Base-by-base conservation (phyloP, 2,888 invertebrate species). In the Clanis bilineata region DNA sequence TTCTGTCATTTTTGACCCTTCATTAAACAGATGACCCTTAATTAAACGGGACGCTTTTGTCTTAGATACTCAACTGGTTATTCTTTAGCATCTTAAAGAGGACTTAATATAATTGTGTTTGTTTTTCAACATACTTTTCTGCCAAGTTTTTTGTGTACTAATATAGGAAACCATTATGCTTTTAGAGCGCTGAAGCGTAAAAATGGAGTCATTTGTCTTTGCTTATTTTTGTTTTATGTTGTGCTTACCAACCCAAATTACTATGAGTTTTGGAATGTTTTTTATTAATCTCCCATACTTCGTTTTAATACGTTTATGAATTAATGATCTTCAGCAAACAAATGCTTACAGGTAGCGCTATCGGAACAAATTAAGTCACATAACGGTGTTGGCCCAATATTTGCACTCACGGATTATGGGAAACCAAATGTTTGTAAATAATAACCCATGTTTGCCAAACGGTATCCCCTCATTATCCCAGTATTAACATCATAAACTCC, bases 401-500 rank as follows among this genome's bases (percentile, higher is more conserved):
- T 45, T 22, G 23, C 22, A 32, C 32, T 22, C 54, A 18, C 57
- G 41, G 56, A 64, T 64, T 62, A 62, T 56, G 64, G 57, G 44
- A 56, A 61, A 62, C 41, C 56, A 56, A 58, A 66, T 57, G 61
- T 67, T 59, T 57, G 62, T 56, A 62, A 57, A 36, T 22, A 57
- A 57, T 45, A 57, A 45, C 22, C 45, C 22, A 22, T 57, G 57
- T 57, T 57, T 57, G 57, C 25, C 36, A 45, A 57, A n/a, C 32
- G 22, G 28, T 25, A 43, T 39, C 43, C 43, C 44, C 22, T 57
- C n/a, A 51, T 51, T 63, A 63, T 43, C 7, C n/a, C 36, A 7
- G 15, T 23, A 41, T 44, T 21, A 44, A n/a, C n/a, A 43, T 28
- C 45, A 39, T 43, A 65, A 23, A 62, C 44, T 25, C 3, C 28